Evolutionary conservation across 2,888 invertebrate species (phyloP), one percentile per base, ranked within the genome.

Genomic region (Drosophila pseudotalamancana): DNA sequence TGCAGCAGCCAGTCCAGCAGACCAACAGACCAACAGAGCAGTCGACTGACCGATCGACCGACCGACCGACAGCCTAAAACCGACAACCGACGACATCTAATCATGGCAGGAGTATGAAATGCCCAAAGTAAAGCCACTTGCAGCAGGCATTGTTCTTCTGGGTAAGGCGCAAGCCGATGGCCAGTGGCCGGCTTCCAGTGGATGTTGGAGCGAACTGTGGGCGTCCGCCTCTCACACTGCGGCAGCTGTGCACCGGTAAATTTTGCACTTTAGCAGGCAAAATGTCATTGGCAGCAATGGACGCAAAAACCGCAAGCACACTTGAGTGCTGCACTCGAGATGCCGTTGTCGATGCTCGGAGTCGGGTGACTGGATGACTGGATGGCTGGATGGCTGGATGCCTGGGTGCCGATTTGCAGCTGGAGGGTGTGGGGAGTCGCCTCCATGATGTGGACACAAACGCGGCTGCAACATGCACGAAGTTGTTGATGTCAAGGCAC

Each of bases 181-280:
- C 42, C 34, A n/a, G 8, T 34, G 43, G 19, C 29, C 34, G 29
- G 6, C 12, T 18, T 6, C 5, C 18, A 27, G 12, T 14, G 48
- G 18, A 12, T 19, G 46, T 39, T 19, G 39, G 29, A 37, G 35
- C 25, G 18, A 27, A 27, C 57, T 40, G 57, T 72, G 66, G 72
- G 72, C 77, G 73, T 66, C 23, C 29, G 60, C 43, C 46, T 65
- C 66, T 45, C 45, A 14, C 43, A 40, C 50, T 60, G 51, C 42
- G 29, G 78, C 60, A 57, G 63, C 55, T 73, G 64, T 70, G 75
- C 66, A 80, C 76, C 83, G 89, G 82, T 87, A 87, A 87, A 88
- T 90, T 89, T 90, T 88, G 89, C 89, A 88, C 89, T 88, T 87
- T 88, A 89, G 89, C 88, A 79, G 79, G 89, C 74, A 77, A 90